phyloP scores from a whole-genome alignment of 2,797 vertebrate genomes.

The Heterohyrax brucei region DNA sequence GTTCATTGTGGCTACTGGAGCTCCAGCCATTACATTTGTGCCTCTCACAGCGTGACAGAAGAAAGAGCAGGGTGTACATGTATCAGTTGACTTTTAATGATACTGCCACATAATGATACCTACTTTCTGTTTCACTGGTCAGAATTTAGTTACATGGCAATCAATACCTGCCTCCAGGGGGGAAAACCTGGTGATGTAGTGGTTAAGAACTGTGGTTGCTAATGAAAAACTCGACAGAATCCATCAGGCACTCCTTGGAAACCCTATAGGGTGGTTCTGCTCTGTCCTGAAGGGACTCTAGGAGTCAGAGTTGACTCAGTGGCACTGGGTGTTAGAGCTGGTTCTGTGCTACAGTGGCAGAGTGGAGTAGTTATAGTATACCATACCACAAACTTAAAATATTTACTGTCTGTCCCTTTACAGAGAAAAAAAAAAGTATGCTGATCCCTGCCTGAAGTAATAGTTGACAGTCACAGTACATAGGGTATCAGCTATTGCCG shows the following conservation, averaged over 20 bases:
- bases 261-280: too few species aligned
- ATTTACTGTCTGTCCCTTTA: background rate
- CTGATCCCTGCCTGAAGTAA: background rate
- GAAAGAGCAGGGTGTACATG: background rate
- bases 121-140: background rate
- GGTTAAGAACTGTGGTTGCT: too few species aligned
- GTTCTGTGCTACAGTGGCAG: too few species aligned
- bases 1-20: background rate
- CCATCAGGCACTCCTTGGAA: too few species aligned
- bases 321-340: too few species aligned
- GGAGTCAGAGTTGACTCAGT: too few species aligned
- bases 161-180: background rate
- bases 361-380: too few species aligned
- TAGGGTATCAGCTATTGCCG: background rate
- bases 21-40: background rate
- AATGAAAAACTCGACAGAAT: too few species aligned
- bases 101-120: background rate
- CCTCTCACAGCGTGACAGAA: background rate
- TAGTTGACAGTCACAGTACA: background rate
- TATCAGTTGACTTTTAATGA: slow-evolving; percentile 16
- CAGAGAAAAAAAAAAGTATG: background rate
- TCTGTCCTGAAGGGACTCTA: too few species aligned
- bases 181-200: too few species aligned
- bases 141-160: slow-evolving; percentile 31
- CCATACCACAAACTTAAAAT: too few species aligned